Conservation (phyloP, 1,140 invertebrate genomes). For the Pogonognathellus flavescens region DNA sequence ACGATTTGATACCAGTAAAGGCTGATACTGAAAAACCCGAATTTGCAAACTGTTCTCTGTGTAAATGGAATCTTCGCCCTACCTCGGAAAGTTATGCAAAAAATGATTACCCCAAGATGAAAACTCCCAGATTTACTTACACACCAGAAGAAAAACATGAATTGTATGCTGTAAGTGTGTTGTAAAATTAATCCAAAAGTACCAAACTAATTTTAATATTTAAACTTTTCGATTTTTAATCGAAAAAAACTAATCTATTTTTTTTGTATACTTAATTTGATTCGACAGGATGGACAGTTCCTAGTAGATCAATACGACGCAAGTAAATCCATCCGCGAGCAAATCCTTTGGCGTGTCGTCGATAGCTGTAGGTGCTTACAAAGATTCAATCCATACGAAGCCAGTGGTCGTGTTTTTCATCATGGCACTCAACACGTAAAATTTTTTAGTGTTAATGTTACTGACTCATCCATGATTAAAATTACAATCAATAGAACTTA, state of each 20-base stretch:
- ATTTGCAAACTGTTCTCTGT: background rate
- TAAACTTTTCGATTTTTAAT: no score
- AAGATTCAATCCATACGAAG: conserved; percentile 16
- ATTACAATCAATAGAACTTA: no score
- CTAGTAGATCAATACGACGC: conserved; percentile 3
- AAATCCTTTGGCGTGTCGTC: background rate
- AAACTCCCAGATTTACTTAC: background rate
- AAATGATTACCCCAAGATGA: background rate
- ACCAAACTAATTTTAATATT: background rate
- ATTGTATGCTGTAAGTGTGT: background rate
- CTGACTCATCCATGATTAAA: no score
- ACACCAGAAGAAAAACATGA: background rate
- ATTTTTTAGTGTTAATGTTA: background rate
- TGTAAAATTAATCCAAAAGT: background rate
- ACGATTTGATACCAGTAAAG: background rate
- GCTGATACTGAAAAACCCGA: background rate
- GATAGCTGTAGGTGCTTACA: conserved; percentile 3
- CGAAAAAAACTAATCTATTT: background rate
- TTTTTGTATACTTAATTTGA: no score
- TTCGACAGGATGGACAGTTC: conserved; percentile 23
- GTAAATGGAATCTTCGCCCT: conserved; percentile 13
- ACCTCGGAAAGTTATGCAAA: background rate
- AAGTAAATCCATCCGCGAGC: background rate
- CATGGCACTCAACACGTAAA: conserved; percentile 17
- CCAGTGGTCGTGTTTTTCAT: conserved; percentile 11